Conservation (phyloP, 2,113 vertebrate genomes). For the Ramphastos sulfuratus region DNA sequence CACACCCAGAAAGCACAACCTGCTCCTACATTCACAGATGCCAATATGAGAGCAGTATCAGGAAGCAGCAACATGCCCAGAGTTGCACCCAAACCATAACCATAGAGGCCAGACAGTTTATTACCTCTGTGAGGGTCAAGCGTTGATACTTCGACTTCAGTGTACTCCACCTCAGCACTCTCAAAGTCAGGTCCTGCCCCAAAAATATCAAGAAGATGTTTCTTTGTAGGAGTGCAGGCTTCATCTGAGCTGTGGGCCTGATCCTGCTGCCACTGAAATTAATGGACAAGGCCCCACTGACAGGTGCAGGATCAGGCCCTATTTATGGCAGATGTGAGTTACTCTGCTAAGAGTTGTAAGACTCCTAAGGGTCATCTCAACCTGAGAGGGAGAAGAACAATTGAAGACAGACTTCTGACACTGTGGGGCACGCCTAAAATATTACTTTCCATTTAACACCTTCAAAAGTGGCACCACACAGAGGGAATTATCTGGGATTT, state of each 20-base stretch:
- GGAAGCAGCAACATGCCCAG: not conserved
- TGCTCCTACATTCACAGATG: not conserved
- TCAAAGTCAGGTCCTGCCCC: constrained; percentile 73
- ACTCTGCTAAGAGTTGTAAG: not conserved
- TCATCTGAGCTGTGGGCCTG: constrained; percentile 12
- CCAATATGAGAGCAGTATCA: not conserved
- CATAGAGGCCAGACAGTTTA: not conserved
- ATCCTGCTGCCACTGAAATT: constrained; percentile 21
- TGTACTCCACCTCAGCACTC: constrained; percentile 78
- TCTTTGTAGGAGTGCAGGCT: constrained; percentile 28
- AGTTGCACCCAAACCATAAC: not conserved
- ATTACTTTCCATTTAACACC: not conserved
- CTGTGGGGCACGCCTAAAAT: not conserved
- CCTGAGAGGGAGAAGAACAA: not conserved
- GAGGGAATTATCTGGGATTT: not conserved
- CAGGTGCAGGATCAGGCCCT: not conserved
- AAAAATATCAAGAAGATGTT: constrained; percentile 70
- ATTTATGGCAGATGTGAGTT: not conserved
- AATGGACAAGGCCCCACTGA: not conserved
- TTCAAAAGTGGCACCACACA: not conserved
- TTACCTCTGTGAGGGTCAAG: constrained; percentile 75
- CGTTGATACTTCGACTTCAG: constrained; percentile 75
- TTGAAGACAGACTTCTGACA: not conserved
- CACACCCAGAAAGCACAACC: not conserved
- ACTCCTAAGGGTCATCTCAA: not conserved